Evolutionary conservation across 2,888 invertebrate genomes (phyloP).

Genomic region (Sphinx pinastri): DNA sequence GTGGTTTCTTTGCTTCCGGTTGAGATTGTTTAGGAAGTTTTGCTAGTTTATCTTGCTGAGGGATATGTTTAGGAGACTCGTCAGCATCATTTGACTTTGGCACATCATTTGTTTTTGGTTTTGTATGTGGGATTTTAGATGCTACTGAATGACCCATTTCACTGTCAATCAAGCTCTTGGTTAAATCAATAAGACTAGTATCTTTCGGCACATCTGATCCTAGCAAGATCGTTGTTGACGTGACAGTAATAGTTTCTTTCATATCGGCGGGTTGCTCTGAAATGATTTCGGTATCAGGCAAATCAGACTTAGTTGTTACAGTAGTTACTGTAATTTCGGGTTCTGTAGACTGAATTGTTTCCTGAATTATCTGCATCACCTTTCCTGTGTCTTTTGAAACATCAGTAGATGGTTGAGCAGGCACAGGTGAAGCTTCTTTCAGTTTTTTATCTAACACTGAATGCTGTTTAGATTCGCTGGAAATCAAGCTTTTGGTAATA

Average conservation of each 20-base stretch:
- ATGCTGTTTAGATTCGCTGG: constrained; percentile 34
- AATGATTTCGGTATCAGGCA: not conserved
- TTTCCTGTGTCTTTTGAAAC: constrained; percentile 24
- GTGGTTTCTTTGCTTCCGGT: not conserved
- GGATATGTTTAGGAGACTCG: constrained; percentile 17
- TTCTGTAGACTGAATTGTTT: constrained; percentile 38
- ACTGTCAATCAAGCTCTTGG: constrained; percentile 44
- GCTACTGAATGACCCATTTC: constrained; percentile 45
- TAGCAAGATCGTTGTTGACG: not conserved
- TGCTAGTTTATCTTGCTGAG: constrained; percentile 7
- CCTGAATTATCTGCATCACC: constrained; percentile 38
- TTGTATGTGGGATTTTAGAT: constrained; percentile 25
- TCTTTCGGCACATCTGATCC: constrained; percentile 25
- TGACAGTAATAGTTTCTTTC: not conserved
- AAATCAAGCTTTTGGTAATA: constrained; percentile 32
- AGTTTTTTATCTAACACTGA: not conserved
- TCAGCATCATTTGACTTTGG: constrained; percentile 24
- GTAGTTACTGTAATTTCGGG: constrained; percentile 33
- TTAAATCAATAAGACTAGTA: constrained; percentile 37
- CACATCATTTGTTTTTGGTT: constrained; percentile 28
- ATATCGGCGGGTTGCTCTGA: not conserved
- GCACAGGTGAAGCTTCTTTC: not conserved
- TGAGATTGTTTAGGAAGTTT: constrained; percentile 19
- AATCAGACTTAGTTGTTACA: constrained; percentile 29
- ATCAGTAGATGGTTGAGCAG: not conserved